These are phyloP conservation scores for Trichonephila clavata DNA, from an alignment of 1,140 invertebrate species.

Conservation along the genomic window DNA sequence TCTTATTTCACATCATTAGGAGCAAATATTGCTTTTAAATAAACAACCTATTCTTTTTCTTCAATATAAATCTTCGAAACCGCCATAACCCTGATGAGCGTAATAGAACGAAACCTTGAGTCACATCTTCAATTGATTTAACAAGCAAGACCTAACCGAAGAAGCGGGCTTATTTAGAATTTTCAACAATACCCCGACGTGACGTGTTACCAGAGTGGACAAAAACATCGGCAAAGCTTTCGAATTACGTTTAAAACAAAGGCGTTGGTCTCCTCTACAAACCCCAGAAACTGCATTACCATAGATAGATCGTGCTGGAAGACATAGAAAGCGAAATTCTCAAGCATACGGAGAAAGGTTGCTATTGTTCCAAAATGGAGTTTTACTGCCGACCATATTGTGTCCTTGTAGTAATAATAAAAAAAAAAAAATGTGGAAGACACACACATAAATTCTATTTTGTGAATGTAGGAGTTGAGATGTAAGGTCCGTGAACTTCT, in stretches of 20 bases:
- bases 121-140: background rate
- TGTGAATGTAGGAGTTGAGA: slow-evolving; percentile 1
- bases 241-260: background rate
- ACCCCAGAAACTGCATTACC: background rate
- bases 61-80: background rate
- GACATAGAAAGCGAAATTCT: slow-evolving; percentile 44
- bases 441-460: slow-evolving; percentile 19
- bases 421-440: slow-evolving; percentile 8
- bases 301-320: slow-evolving; percentile 35
- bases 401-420: slow-evolving; percentile 1
- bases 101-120: background rate
- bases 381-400: background rate
- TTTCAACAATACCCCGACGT: background rate
- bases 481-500: slow-evolving; percentile 38
- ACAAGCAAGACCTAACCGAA: background rate
- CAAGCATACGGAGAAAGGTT: slow-evolving; percentile 13
- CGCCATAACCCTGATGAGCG: background rate
- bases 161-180: background rate
- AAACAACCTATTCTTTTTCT: background rate
- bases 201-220: background rate
- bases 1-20: too few relatives aligned
- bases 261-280: background rate
- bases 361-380: slow-evolving; percentile 11
- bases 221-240: background rate
- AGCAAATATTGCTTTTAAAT: background rate